Evolutionary conservation across 2,113 vertebrate genomes (phyloP), one percentile per base, ranked within the genome.

Genomic region (Pungitius pungitius): DNA sequence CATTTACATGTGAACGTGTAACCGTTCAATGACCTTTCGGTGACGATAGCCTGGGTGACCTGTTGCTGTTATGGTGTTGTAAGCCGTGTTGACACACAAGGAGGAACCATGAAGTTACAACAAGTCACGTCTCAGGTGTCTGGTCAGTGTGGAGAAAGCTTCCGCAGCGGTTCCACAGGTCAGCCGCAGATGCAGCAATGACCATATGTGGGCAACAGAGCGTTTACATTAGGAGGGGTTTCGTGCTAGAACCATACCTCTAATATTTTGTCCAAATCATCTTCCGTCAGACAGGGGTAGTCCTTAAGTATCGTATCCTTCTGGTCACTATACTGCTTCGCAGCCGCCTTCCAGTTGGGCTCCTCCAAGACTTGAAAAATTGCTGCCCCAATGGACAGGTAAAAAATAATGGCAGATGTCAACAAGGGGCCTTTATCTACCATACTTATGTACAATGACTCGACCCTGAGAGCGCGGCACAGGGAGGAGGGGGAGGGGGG

Each of bases 331-430:
- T 97, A 99, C 15, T 83, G 72, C 1, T 92, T 81, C 59, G 94
- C 94, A 27, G 96, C 96, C 17, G 64, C 82, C 59, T 95, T 94
- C 97, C 96, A 99, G 71, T 97, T 95, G 4, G 97, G 97, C 78
- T 99, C 96, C 88, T 99, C 97, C 63, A 99, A 91, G 68, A 99
- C 96, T 80, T 99, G 97, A 83, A 99, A 99, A 87, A 99, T 99
- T 26, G 97, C 97, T 61, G 97, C 97, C 91, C 97, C 97, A 45
- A 99, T 98, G 88, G 97, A 97, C 95, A 99, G 94, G 94, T 99
- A 99, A 91, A 99, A 99, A 84, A 99, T 98, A 69, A 99, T 96
- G 66, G 96, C 97, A 75, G 97, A 99, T 22, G 97, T 98, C 86
- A 99, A 92, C 90, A 99, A 91, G 69, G 97, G 97, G 64, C 97